phyloP scores from a whole-genome alignment of 2,113 vertebrate genomes.

The Varanus salvator region DNA sequence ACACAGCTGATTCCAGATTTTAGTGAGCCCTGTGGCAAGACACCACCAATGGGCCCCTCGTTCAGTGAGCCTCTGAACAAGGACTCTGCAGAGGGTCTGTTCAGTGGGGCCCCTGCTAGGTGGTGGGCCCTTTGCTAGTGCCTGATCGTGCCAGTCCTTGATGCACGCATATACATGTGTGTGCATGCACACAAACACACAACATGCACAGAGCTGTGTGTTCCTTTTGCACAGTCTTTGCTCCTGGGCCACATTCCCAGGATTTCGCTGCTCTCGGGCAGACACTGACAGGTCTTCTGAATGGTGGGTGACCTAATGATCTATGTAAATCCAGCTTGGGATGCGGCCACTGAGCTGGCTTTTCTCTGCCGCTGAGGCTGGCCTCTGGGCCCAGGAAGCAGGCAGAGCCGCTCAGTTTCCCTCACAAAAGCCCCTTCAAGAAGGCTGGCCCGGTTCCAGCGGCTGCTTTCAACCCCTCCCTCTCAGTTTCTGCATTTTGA shows the following conservation, averaged over 20 bases:
- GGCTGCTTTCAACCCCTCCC: conserved; percentile 1
- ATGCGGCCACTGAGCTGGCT: conserved; percentile 45
- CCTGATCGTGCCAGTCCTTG: too few species aligned
- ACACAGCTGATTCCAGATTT: too few species aligned
- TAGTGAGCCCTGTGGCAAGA: not conserved
- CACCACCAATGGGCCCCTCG: not conserved
- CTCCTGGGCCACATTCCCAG: not conserved
- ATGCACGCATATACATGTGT: not conserved
- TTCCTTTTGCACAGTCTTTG: not conserved
- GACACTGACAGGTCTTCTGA: accelerated
- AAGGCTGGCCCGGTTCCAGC: conserved; percentile 59
- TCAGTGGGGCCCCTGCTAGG: too few species aligned
- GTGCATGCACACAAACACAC: not conserved
- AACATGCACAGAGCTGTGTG: not conserved
- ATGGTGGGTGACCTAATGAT: conserved; percentile 34
- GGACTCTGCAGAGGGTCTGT: too few species aligned
- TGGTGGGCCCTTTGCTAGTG: too few species aligned
- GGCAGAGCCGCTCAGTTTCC: conserved; percentile 31
- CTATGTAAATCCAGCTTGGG: not conserved
- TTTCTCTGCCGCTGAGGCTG: conserved; percentile 40
- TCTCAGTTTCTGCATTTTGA: not conserved
- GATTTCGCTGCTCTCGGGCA: accelerated
- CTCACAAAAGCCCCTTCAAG: conserved; percentile 67
- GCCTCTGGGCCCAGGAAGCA: conserved; percentile 30
- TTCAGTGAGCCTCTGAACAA: too few species aligned